These are phyloP conservation scores for Coleophora deauratella DNA, from an alignment of 2,888 invertebrate species.

Conservation along the genomic window DNA sequence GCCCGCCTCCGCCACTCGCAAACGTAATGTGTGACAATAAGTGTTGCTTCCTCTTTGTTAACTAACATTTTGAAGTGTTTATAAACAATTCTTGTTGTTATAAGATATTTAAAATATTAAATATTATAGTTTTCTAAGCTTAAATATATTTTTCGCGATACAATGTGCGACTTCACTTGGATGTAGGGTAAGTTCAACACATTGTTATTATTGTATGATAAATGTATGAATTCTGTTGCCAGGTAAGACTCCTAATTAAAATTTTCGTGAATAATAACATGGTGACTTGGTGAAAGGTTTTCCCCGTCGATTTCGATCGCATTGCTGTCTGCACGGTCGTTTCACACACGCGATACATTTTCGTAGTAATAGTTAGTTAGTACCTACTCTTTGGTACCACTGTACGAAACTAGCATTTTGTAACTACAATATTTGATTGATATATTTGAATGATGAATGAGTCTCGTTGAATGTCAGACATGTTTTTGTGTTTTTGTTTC, in stretches of 20 bases:
- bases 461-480: too few relatives aligned
- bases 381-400: too few relatives aligned
- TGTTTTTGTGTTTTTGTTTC: too few relatives aligned
- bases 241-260: too few relatives aligned
- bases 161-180: slow-evolving; percentile 21
- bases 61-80: slow-evolving; percentile 47
- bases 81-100: slow-evolving; percentile 24
- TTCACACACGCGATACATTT: slow-evolving; percentile 36
- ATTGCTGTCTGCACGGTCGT: slow-evolving; percentile 17
- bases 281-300: slow-evolving; percentile 14
- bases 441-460: too few relatives aligned
- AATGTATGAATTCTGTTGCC: background rate
- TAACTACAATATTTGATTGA: too few relatives aligned
- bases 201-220: slow-evolving; percentile 4
- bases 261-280: too few relatives aligned
- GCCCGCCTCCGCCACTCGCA: slow-evolving; percentile 39
- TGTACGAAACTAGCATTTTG: too few relatives aligned
- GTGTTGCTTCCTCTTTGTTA: slow-evolving; percentile 68
- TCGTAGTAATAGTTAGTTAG: slow-evolving; percentile 16
- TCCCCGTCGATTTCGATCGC: slow-evolving; percentile 24
- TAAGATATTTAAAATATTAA: background rate
- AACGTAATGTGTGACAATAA: slow-evolving; percentile 73
- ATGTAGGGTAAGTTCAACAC: slow-evolving; percentile 29
- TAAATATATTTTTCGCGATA: slow-evolving; percentile 19
- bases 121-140: slow-evolving; percentile 10